Conservation (phyloP, 2,797 vertebrate genomes). For the Spinibarbus caldwelli region DNA sequence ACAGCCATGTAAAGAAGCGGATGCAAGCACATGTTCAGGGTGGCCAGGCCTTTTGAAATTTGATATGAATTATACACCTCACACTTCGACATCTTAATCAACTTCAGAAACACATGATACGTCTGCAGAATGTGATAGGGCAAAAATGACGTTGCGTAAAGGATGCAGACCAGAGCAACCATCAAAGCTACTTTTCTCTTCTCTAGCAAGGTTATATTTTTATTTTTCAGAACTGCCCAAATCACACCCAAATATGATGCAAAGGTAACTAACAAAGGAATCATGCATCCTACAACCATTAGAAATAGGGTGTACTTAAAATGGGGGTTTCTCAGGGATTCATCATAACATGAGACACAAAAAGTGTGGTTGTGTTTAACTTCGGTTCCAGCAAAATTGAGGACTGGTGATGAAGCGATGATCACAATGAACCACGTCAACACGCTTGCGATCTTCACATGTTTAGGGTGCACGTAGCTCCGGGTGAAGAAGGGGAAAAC, state of each 20-base stretch:
- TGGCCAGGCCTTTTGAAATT: conserved; percentile 76
- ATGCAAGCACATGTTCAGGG: conserved; percentile 86
- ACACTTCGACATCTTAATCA: fast-evolving
- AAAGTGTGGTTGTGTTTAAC: fast-evolving
- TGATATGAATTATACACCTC: conserved; percentile 70
- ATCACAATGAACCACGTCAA: conserved; percentile 73
- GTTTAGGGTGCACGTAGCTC: conserved; percentile 68
- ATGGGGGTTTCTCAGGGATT: background rate
- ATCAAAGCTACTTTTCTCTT: conserved; percentile 78
- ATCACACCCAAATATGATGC: conserved; percentile 75
- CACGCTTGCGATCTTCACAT: conserved; percentile 69
- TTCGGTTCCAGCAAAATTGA: conserved; percentile 68
- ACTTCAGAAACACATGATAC: conserved; percentile 61
- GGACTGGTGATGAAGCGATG: conserved; percentile 72
- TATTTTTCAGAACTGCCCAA: conserved; percentile 73
- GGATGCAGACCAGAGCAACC: conserved; percentile 70
- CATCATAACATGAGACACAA: conserved; percentile 68
- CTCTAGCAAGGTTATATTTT: conserved; percentile 66
- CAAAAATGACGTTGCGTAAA: conserved; percentile 82
- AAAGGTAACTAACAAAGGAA: conserved; percentile 82
- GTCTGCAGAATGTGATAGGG: conserved; percentile 79
- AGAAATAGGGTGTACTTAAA: conserved; percentile 73
- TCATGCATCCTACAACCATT: conserved; percentile 71
- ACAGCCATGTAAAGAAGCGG: conserved; percentile 84
- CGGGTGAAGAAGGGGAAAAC: conserved; percentile 79